These are phyloP conservation scores for Corythornis vintsioides DNA, from an alignment of 2,113 vertebrate species.

Conservation along the genomic window DNA sequence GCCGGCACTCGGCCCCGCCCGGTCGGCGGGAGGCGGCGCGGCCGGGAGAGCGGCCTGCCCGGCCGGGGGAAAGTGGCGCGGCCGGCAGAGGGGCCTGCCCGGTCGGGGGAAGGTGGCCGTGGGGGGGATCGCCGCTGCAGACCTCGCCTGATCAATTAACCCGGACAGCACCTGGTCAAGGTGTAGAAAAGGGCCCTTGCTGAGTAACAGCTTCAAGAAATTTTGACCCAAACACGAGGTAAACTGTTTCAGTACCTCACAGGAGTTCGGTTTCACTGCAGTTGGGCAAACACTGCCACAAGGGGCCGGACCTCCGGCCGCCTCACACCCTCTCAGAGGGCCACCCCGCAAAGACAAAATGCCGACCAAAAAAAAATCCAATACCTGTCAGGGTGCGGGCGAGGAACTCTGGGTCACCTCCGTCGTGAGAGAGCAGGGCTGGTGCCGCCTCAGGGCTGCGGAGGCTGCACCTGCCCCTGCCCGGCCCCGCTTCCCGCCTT, in stretches of 20 bases:
- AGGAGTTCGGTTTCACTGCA: neutral
- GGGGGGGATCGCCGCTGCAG: neutral
- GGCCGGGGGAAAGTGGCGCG: no score
- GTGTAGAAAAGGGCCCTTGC: neutral
- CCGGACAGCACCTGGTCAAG: neutral
- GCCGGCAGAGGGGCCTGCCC: no score
- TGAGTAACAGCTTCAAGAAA: neutral
- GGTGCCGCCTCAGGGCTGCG: neutral
- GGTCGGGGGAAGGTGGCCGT: neutral
- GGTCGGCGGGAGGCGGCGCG: no score
- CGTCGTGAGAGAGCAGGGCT: neutral
- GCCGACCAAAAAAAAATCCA: no score
- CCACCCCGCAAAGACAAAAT: neutral
- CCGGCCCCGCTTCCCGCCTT: neutral
- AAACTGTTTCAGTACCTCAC: neutral
- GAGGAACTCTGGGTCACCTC: accelerated
- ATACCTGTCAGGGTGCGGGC: neutral
- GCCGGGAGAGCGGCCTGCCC: no score
- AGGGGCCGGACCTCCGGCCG: accelerated
- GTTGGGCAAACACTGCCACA: no score
- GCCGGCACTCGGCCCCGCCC: no score
- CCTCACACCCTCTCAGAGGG: neutral
- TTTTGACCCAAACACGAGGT: neutral
- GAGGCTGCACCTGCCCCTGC: no score
- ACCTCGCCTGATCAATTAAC: neutral